Evolutionary conservation across 2,888 invertebrate genomes (phyloP).

Genomic region (Dioctria rufipes): DNA sequence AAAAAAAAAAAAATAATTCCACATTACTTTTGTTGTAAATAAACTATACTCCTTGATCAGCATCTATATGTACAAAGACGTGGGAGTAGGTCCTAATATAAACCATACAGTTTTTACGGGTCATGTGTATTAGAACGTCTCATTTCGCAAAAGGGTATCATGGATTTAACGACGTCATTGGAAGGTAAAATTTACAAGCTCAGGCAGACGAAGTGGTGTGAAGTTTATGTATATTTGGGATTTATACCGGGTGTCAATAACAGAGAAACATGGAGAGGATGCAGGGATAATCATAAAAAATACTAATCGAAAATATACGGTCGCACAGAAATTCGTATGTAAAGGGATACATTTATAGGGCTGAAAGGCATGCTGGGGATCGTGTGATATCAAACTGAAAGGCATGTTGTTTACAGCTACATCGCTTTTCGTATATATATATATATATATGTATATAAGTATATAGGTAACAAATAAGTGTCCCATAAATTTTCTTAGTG

Average conservation of each 20-base stretch:
- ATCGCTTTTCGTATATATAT: too few species aligned
- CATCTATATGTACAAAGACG: not conserved
- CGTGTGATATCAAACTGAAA: too few species aligned
- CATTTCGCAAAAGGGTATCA: constrained; percentile 30
- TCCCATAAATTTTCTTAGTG: not conserved
- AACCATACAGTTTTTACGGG: constrained; percentile 2
- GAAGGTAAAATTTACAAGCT: constrained; percentile 32
- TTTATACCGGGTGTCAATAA: not conserved
- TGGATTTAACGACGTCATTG: constrained; percentile 41
- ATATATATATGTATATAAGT: not conserved
- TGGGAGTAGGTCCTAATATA: constrained; percentile 17
- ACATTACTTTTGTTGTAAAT: not conserved
- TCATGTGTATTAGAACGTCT: constrained; percentile 21
- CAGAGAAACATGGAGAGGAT: not conserved
- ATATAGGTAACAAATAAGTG: not conserved
- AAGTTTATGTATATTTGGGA: constrained; percentile 2
- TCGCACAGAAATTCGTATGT: constrained; percentile 2
- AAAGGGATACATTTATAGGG: constrained; percentile 18
- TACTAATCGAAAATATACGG: constrained; percentile 14
- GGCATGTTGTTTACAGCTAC: too few species aligned
- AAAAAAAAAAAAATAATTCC: not conserved
- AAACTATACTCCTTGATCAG: not conserved
- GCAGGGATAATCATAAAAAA: constrained; percentile 23
- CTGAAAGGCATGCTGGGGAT: not conserved
- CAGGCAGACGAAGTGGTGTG: not conserved